phyloP scores from a whole-genome alignment of 1,140 invertebrate species.

The Oscheius sp. region DNA sequence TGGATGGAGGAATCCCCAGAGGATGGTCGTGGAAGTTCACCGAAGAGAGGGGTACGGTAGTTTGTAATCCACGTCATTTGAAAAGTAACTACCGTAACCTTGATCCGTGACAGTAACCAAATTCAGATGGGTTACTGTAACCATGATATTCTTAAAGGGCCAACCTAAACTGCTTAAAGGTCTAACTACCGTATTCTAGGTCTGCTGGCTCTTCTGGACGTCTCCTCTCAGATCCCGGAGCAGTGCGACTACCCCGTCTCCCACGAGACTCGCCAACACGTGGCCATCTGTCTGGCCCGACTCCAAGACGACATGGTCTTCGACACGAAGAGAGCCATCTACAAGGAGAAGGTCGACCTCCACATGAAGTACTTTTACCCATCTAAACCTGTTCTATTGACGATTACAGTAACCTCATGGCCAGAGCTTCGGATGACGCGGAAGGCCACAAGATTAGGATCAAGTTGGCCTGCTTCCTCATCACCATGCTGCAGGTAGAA shows the following conservation, averaged over 20 bases:
- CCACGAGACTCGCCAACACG: slow-evolving; percentile 64
- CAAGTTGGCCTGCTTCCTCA: slow-evolving; percentile 81
- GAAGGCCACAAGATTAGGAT: slow-evolving; percentile 38
- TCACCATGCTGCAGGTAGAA: slow-evolving; percentile 72
- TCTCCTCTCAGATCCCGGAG: slow-evolving; percentile 63
- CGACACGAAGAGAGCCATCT: slow-evolving; percentile 63
- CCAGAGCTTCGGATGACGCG: slow-evolving; percentile 37
- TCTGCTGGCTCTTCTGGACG: slow-evolving; percentile 63
- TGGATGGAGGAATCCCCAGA: slow-evolving; percentile 59
- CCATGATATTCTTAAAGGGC: not conserved
- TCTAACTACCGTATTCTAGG: slow-evolving; percentile 49
- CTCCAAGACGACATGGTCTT: slow-evolving; percentile 65
- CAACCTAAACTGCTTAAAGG: not conserved
- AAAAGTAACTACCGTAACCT: no score
- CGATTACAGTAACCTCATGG: slow-evolving; percentile 47
- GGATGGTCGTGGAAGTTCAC: slow-evolving; percentile 60
- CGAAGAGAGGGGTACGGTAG: slow-evolving; percentile 49
- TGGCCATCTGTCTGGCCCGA: slow-evolving; percentile 63
- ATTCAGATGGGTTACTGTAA: no score
- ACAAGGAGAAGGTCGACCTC: slow-evolving; percentile 62
- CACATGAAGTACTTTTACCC: slow-evolving; percentile 61
- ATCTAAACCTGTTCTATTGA: slow-evolving; percentile 12
- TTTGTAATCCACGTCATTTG: not conserved
- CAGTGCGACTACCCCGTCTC: slow-evolving; percentile 62
- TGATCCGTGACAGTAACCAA: no score